Percentiles rank a stretch among this genome's conserved stretches.
Conservation (phyloP, 2,113 vertebrate species). For the Sisor rabdophorus region DNA sequence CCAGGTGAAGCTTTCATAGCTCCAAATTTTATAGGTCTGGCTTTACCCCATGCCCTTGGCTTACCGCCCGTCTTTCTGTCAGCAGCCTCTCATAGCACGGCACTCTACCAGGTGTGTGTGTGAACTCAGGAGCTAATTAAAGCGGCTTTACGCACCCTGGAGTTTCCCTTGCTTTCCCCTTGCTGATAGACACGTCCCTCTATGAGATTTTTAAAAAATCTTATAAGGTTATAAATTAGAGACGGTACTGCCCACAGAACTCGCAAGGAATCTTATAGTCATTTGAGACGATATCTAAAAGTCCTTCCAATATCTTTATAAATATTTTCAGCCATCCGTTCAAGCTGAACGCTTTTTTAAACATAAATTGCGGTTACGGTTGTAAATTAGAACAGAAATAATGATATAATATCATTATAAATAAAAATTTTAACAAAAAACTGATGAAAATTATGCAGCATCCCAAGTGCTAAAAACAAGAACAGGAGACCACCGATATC, state of each 20-base stretch:
- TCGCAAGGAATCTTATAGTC: neutral
- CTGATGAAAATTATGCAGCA: neutral
- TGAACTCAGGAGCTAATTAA: slow-evolving; percentile 31
- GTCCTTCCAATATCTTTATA: neutral
- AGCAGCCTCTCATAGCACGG: slow-evolving; percentile 52
- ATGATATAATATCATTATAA: neutral
- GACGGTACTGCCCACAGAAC: slow-evolving; percentile 7
- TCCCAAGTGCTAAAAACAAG: neutral
- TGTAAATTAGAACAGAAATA: neutral
- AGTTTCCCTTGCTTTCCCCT: slow-evolving; percentile 46
- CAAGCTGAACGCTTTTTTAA: neutral
- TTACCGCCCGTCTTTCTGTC: slow-evolving; percentile 45
- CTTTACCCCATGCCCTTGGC: slow-evolving; percentile 32
- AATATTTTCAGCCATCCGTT: neutral
- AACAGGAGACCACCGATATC: neutral
- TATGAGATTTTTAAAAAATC: slow-evolving; percentile 15
- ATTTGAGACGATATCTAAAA: slow-evolving; percentile 5
- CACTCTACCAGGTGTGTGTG: slow-evolving; percentile 51
- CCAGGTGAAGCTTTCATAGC: slow-evolving; percentile 21
- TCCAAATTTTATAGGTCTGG: slow-evolving; percentile 4
- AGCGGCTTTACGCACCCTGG: slow-evolving; percentile 31
- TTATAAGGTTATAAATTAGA: slow-evolving; percentile 27
- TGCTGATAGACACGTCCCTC: slow-evolving; percentile 39
- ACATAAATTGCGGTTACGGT: neutral
- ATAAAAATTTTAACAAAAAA: neutral